Evolutionary conservation across 2,888 invertebrate genomes (phyloP), one percentile per base, ranked within the genome.

Genomic region (Sinotaia quadrata): DNA sequence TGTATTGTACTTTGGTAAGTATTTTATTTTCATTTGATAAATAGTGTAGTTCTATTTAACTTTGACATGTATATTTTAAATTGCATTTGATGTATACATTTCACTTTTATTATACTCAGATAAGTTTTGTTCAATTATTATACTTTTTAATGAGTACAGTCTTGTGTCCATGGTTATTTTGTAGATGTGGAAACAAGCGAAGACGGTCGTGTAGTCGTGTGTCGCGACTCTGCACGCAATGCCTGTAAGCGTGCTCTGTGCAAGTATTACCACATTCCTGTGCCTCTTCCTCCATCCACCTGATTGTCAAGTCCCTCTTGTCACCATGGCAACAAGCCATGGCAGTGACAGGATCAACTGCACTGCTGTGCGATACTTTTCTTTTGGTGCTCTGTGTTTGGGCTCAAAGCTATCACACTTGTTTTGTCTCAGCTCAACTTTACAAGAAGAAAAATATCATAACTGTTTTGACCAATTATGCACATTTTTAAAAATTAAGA

Each of bases 251-350:
- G 96, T 90, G 93, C 94, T 90, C 92, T 94, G 90, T 96, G 96
- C 93, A 96, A 96, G 93, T 96, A 95, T 92, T 96, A 96, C 92
- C 96, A 96, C 92, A 95, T 96, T 92, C 95, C 96, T 87, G 93
- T 95, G 62, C 75, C 79, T 51, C 77, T 83, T 59, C 83, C 82
- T 68, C 79, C 81, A 47, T 79, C 83, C 29, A 71, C 71, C 57
- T 76, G 67, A 73, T 65, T 37, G 49, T 57, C 60, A 54, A 56
- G 54, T 58, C 62, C 57, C 34, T 36, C 58, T 58, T 54, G 33
- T 31, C 58, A 8, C 36, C 67, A 44, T 56, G 49, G 44, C 58
- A 44, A 41, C 36, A 34, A 44, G n/a, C 57, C 41, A 18, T 24
- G 29, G 33, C 56, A 34, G 49, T 29, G 52, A 63, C 56, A 52